Evolutionary conservation across 2,888 invertebrate species (phyloP).

Genomic region (Coecobrya sp.): DNA sequence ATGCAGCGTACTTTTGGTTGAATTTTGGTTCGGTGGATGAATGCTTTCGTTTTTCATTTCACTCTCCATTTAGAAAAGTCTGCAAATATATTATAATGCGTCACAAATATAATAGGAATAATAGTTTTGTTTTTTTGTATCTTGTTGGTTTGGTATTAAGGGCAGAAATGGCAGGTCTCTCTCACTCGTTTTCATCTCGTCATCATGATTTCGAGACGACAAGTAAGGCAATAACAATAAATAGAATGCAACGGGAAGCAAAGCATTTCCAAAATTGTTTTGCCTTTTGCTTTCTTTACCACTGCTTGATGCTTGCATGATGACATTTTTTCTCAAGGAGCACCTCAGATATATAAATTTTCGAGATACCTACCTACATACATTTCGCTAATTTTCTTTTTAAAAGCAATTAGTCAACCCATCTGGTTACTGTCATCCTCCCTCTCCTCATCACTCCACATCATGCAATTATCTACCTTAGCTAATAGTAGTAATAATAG

Average conservation of each 20-base stretch:
- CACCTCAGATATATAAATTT: background rate
- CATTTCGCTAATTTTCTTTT: conserved; percentile 70
- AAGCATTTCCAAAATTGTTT: conserved; percentile 68
- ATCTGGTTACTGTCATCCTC: conserved; percentile 78
- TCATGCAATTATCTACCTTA: conserved; percentile 67
- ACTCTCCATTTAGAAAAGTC: conserved; percentile 68
- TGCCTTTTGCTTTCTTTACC: conserved; percentile 44
- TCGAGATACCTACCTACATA: background rate
- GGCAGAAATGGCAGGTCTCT: conserved; percentile 37
- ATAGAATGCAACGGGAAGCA: conserved; percentile 75
- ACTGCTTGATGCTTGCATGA: conserved; percentile 44
- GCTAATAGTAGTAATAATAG: conserved; percentile 56
- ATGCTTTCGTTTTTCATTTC: conserved; percentile 70
- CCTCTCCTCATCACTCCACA: conserved; percentile 48
- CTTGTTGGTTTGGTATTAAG: conserved; percentile 41
- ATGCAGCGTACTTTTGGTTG: background rate
- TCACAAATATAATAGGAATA: background rate
- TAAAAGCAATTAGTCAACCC: conserved; percentile 79
- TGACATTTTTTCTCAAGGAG: conserved; percentile 64
- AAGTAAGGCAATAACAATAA: conserved; percentile 50
- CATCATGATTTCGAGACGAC: background rate
- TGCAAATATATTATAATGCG: background rate
- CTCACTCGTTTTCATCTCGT: background rate
- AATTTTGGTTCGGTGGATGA: background rate
- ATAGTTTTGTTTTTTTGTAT: background rate